phyloP scores from a whole-genome alignment of 2,888 invertebrate species.

The Cosmorhoe ocellata region DNA sequence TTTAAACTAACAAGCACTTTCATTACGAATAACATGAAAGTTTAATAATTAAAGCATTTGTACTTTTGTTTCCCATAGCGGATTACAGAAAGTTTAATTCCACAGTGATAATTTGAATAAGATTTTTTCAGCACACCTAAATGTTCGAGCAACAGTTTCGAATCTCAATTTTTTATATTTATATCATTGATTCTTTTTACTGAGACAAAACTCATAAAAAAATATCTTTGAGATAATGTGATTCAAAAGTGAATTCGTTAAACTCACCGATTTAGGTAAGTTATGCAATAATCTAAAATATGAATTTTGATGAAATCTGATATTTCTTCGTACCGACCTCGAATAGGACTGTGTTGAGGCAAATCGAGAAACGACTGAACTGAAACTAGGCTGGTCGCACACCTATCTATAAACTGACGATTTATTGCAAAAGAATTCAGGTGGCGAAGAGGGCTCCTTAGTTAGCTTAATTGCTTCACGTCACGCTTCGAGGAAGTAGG shows the following conservation, averaged over 20 bases:
- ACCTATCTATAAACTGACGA: slow-evolving; percentile 31
- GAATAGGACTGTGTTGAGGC: slow-evolving; percentile 50
- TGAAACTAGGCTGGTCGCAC: slow-evolving; percentile 49
- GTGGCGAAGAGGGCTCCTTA: slow-evolving; percentile 18
- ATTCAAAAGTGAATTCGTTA: no score
- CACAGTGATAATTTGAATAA: no score
- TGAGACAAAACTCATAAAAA: no score
- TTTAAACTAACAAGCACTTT: slow-evolving; percentile 17
- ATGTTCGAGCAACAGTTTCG: no score
- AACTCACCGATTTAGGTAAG: no score
- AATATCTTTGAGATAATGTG: no score
- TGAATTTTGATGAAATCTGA: no score
- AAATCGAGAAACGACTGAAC: slow-evolving; percentile 45
- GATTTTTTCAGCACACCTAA: no score
- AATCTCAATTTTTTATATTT: no score
- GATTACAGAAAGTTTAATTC: no score
- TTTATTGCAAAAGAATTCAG: slow-evolving; percentile 23
- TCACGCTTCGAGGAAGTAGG: slow-evolving; percentile 20
- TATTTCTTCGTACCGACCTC: slow-evolving; percentile 37
- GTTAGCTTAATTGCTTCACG: slow-evolving; percentile 21
- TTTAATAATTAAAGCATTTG: slow-evolving; percentile 2
- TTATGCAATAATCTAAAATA: background rate
- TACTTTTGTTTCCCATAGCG: background rate
- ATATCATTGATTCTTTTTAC: no score
- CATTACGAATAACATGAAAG: slow-evolving; percentile 6